Evolutionary conservation across 2,797 vertebrate species (phyloP).

Genomic region (Gadopsis bispinosus): DNA sequence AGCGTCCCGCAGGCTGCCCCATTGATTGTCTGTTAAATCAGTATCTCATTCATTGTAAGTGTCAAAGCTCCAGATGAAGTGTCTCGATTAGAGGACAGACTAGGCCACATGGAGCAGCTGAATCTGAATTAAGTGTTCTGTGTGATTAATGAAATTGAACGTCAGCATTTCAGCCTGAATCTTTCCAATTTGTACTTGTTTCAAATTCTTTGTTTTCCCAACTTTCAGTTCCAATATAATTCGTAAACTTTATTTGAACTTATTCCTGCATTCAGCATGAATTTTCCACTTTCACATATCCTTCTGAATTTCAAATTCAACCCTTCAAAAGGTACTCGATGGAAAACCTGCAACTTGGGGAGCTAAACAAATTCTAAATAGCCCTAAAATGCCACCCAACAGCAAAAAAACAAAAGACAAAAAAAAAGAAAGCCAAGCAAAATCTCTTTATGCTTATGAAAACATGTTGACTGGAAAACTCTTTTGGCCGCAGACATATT

Average conservation of each 20-base stretch:
- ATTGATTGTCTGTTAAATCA: neutral
- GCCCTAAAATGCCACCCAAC: neutral
- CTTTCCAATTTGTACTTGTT: neutral
- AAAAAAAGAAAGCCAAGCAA: neutral
- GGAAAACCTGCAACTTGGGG: neutral
- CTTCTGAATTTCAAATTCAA: neutral
- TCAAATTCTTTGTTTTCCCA: neutral
- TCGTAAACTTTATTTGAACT: neutral
- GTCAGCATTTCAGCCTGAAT: neutral
- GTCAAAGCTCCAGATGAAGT: neutral
- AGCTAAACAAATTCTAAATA: neutral
- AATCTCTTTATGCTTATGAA: neutral
- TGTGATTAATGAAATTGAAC: neutral
- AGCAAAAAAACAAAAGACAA: neutral
- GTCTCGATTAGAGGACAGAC: neutral
- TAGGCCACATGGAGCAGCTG: neutral
- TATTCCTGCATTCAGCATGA: neutral
- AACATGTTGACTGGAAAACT: neutral
- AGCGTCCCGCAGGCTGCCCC: constrained; percentile 11
- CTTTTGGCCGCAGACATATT: neutral
- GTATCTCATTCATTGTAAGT: neutral
- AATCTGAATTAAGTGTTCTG: neutral
- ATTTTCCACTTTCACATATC: neutral
- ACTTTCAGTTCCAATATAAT: neutral
- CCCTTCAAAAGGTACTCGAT: neutral